A percentile compares a stretch with the other conserved stretches of the same genome.
These are phyloP conservation scores for Rhabditoides inermis DNA, from an alignment of 2,888 invertebrate genomes.

Conservation along the genomic window DNA sequence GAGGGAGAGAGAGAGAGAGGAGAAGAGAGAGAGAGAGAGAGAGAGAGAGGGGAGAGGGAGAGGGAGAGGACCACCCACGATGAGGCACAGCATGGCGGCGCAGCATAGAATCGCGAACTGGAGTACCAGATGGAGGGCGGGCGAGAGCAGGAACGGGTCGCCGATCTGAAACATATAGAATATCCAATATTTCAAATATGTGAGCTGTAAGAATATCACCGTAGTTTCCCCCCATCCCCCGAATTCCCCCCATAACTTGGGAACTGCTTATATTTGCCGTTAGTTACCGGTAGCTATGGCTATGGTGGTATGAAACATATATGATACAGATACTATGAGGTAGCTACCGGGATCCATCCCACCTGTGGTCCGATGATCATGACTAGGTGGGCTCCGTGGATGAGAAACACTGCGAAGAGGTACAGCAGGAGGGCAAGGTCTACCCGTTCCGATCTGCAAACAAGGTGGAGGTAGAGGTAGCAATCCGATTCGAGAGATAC, in stretches of 20 bases:
- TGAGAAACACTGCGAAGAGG: conserved; percentile 33
- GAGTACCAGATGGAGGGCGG: conserved; percentile 25
- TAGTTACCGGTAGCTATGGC: too few relatives aligned
- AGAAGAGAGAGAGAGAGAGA: too few relatives aligned
- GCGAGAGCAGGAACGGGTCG: conserved; percentile 28
- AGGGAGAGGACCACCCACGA: too few relatives aligned
- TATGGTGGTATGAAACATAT: too few relatives aligned
- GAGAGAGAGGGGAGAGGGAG: too few relatives aligned
- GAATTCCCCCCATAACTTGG: background rate
- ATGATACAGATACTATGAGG: too few relatives aligned
- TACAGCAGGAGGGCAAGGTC: conserved; percentile 41
- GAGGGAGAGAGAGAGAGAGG: too few relatives aligned
- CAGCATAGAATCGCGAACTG: conserved; percentile 31
- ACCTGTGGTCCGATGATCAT: conserved; percentile 32
- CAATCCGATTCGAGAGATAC: background rate
- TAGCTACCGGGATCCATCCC: too few relatives aligned
- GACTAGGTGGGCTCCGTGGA: conserved; percentile 34
- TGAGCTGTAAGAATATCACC: too few relatives aligned
- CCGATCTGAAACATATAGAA: conserved; percentile 21
- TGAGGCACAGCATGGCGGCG: conserved; percentile 14
- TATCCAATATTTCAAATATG: too few relatives aligned
- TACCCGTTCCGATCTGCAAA: conserved; percentile 26
- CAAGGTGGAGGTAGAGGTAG: background rate
- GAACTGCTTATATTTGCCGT: too few relatives aligned
- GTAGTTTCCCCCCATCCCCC: too few relatives aligned